Percentiles rank a stretch among this genome's conserved stretches.
Conservation (phyloP, 2,113 vertebrate species). For the Megaleporinus macrocephalus region DNA sequence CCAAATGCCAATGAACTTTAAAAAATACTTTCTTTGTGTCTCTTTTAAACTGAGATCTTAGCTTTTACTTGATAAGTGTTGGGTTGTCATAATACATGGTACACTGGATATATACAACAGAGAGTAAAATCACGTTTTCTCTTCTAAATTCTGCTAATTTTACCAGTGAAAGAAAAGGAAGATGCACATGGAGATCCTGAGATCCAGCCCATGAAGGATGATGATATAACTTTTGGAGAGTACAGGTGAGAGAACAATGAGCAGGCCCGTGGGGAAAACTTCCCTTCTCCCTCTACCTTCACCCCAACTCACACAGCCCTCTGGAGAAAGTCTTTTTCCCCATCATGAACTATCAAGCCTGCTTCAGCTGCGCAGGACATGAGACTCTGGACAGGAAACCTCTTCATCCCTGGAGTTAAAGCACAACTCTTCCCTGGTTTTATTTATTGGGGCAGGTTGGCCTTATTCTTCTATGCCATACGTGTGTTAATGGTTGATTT, state of each 20-base stretch:
- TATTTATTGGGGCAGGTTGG: slow-evolving; percentile 4
- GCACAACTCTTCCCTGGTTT: slow-evolving; percentile 17
- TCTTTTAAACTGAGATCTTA: too few relatives aligned
- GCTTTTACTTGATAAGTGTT: too few relatives aligned
- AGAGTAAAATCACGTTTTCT: too few relatives aligned
- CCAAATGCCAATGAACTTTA: too few relatives aligned
- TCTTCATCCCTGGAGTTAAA: slow-evolving; percentile 27
- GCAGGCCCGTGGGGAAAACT: slow-evolving; percentile 23
- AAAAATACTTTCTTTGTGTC: too few relatives aligned
- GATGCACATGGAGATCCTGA: slow-evolving; percentile 98
- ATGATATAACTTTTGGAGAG: slow-evolving; percentile 98
- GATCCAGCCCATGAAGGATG: slow-evolving; percentile 98
- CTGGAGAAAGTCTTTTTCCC: slow-evolving; percentile 41
- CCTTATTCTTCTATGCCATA: slow-evolving; percentile 10
- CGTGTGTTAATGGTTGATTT: not conserved
- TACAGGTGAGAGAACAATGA: slow-evolving; percentile 91
- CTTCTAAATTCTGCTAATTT: slow-evolving; percentile 2
- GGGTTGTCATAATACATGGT: too few relatives aligned
- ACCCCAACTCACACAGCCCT: slow-evolving; percentile 57
- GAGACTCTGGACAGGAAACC: slow-evolving; percentile 20
- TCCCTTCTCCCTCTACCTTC: slow-evolving; percentile 48
- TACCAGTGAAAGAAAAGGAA: slow-evolving; percentile 96
- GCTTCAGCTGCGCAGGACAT: slow-evolving; percentile 52
- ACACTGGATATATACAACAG: too few relatives aligned
- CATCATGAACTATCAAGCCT: slow-evolving; percentile 46